Conservation (phyloP, 2,797 vertebrate species). For the Phaenicophaeus curvirostris region DNA sequence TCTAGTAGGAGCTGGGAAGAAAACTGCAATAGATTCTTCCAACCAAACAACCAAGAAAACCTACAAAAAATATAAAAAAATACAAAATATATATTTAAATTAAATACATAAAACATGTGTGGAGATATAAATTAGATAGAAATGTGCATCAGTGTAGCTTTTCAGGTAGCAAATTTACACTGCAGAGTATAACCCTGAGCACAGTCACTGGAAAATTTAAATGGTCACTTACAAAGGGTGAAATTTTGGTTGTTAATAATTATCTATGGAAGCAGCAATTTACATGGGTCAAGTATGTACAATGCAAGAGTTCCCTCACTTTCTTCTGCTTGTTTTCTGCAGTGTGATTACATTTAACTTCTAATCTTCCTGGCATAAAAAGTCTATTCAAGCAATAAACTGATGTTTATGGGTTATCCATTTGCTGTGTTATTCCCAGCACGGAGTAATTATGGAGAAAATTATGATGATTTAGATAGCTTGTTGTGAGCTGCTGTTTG, state of each 20-base stretch:
- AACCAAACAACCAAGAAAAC: not conserved
- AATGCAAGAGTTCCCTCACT: not conserved
- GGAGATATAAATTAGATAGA: not conserved
- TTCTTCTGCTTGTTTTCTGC: not conserved
- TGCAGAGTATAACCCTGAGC: not conserved
- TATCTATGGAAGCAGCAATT: not conserved
- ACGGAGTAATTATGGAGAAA: not conserved
- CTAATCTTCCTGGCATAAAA: not conserved
- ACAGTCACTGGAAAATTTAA: not conserved
- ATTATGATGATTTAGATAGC: not conserved
- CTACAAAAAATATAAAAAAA: not conserved
- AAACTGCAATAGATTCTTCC: not conserved
- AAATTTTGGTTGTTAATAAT: not conserved
- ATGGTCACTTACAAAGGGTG: not conserved
- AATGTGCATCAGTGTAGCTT: not conserved
- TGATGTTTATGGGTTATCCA: not conserved
- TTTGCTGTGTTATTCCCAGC: not conserved
- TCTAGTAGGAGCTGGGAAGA: not conserved
- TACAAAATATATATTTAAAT: not conserved
- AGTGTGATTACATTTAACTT: not conserved
- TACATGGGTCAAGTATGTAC: accelerated
- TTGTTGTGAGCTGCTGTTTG: not conserved
- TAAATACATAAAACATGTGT: too few species aligned
- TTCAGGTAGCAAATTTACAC: not conserved
- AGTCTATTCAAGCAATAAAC: not conserved